phyloP scores from a whole-genome alignment of 2,113 vertebrate genomes.

The Nothocercus julius region DNA sequence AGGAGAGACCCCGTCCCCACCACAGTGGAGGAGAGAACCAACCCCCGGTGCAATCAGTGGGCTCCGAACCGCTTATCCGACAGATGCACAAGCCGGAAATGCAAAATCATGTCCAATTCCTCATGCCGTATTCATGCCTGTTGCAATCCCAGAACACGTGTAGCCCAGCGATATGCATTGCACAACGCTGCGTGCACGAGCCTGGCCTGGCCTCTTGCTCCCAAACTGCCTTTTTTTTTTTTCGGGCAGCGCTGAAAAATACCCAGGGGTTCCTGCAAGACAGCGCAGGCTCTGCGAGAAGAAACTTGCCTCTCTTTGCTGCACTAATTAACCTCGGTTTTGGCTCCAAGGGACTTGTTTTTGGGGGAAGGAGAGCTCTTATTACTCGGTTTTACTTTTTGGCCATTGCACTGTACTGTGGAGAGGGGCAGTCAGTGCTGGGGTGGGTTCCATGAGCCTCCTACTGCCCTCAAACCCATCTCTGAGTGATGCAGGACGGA shows the following conservation, averaged over 20 bases:
- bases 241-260: not conserved
- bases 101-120: conserved; percentile 59
- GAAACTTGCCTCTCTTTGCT: conserved; percentile 46
- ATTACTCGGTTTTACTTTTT: too few species aligned
- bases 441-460: not conserved
- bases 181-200: not conserved
- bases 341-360: conserved; percentile 45
- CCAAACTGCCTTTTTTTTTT: not conserved
- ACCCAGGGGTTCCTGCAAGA: not conserved
- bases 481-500: not conserved
- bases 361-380: not conserved
- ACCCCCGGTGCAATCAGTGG: conserved; percentile 3
- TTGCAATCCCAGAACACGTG: not conserved
- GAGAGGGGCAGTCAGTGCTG: not conserved
- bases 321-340: conserved; percentile 42
- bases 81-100: conserved; percentile 64
- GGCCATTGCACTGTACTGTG: not conserved
- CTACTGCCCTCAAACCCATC: not conserved
- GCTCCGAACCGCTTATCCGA: conserved; percentile 32
- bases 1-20: not conserved
- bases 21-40: conserved; percentile 37
- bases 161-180: accelerated
- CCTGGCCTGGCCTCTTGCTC: not conserved
- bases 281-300: not conserved
- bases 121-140: conserved; percentile 49